phyloP scores from a whole-genome alignment of 2,113 vertebrate species.

The Dicaeum eximium region DNA sequence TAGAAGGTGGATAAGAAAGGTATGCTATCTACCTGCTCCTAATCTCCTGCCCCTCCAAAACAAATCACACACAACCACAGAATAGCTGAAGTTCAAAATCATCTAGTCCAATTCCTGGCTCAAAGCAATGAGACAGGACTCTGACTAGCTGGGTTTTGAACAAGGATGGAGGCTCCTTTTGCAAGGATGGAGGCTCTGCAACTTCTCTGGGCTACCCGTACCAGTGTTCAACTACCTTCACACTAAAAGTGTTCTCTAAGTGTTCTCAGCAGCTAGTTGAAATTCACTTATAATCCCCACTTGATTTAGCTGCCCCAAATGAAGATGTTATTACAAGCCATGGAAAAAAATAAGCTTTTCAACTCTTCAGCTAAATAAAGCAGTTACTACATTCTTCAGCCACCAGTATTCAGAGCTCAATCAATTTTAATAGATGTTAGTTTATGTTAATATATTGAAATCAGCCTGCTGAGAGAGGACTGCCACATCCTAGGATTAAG shows the following conservation, averaged over 20 bases:
- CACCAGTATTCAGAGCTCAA: background rate
- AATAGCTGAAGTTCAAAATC: background rate
- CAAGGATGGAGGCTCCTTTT: background rate
- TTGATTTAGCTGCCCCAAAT: constrained; percentile 1
- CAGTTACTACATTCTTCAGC: background rate
- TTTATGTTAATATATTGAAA: background rate
- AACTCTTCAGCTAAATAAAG: background rate
- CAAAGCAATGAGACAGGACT: background rate
- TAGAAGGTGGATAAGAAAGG: background rate
- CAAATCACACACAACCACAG: background rate
- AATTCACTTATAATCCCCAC: background rate
- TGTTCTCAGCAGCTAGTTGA: background rate
- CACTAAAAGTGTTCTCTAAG: background rate
- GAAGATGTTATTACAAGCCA: background rate
- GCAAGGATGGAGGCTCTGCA: background rate
- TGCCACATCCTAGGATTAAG: background rate
- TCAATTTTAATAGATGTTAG: background rate
- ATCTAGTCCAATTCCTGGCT: background rate
- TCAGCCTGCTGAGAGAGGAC: background rate
- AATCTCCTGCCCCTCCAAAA: background rate
- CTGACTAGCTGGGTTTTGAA: background rate
- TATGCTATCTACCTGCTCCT: background rate
- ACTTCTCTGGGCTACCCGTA: rapidly evolving
- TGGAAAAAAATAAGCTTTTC: background rate
- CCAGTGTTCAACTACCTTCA: background rate